These are phyloP conservation scores for Remorina albescens DNA, from an alignment of 2,797 vertebrate genomes.

Conservation along the genomic window DNA sequence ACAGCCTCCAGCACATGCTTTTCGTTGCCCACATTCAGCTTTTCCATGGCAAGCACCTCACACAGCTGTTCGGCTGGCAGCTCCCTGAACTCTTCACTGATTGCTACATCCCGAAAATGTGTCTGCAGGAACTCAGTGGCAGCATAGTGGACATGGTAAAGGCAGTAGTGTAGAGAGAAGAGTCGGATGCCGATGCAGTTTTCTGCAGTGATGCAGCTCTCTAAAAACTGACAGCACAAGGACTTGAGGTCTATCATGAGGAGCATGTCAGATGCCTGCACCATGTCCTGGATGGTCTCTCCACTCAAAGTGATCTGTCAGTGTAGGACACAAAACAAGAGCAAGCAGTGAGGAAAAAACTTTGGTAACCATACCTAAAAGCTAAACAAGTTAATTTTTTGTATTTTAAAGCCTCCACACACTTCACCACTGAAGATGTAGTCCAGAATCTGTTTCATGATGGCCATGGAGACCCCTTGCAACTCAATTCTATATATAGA, in stretches of 20 bases:
- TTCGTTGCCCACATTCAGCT: conserved; percentile 97
- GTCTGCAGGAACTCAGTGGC: conserved; percentile 98
- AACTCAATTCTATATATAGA: conserved; percentile 96
- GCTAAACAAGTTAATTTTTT: neutral
- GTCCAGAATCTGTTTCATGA: conserved; percentile 97
- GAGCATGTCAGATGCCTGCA: conserved; percentile 96
- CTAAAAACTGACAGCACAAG: conserved; percentile 97
- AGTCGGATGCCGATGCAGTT: conserved; percentile 98
- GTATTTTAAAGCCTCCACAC: conserved; percentile 14
- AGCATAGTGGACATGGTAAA: conserved; percentile 93
- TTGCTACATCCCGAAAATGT: conserved; percentile 94
- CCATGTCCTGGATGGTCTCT: conserved; percentile 98
- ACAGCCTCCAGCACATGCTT: conserved; percentile 95
- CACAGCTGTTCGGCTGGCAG: conserved; percentile 90
- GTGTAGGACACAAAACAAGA: neutral
- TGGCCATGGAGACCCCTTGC: conserved; percentile 93
- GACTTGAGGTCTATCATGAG: conserved; percentile 96
- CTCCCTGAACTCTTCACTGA: conserved; percentile 95
- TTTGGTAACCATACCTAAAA: neutral
- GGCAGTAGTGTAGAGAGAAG: conserved; percentile 96
- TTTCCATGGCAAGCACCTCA: conserved; percentile 95
- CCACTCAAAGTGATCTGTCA: conserved; percentile 93
- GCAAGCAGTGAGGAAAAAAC: neutral
- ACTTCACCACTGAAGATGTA: conserved; percentile 99
- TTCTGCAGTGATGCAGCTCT: conserved; percentile 96